phyloP scores from a whole-genome alignment of 1,140 invertebrate genomes.

The Homarus americanus region DNA sequence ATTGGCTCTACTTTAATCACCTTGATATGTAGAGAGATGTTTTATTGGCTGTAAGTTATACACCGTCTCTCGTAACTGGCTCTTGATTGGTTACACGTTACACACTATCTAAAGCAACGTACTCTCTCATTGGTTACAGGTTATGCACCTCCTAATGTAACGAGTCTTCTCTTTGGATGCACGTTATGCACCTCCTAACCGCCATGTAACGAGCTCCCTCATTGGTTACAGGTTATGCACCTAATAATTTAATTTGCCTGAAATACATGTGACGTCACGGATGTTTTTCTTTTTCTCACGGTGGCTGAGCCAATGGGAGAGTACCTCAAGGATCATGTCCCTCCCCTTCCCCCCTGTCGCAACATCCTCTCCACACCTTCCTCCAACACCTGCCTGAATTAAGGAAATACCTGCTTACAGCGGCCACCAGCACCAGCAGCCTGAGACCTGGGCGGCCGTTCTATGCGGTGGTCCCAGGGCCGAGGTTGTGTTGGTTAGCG shows the following conservation, averaged over 20 bases:
- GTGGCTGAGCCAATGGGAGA: neutral
- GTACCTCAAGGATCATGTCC: neutral
- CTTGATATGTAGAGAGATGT: neutral
- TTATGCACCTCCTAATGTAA: neutral
- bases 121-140: neutral
- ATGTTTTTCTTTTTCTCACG: neutral
- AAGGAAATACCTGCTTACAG: constrained; percentile 4
- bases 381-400: neutral
- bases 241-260: neutral
- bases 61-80: neutral
- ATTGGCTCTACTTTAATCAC: too few relatives aligned
- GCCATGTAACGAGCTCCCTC: constrained; percentile 9
- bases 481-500: neutral
- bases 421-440: neutral
- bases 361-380: constrained; percentile 5
- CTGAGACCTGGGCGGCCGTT: neutral
- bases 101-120: neutral
- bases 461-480: neutral
- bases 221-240: constrained; percentile 30
- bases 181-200: neutral
- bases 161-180: neutral
- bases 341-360: neutral
- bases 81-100: neutral
- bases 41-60: neutral
- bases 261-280: constrained; percentile 7